Conservation (phyloP, 2,888 invertebrate genomes). For the Troides helena region DNA sequence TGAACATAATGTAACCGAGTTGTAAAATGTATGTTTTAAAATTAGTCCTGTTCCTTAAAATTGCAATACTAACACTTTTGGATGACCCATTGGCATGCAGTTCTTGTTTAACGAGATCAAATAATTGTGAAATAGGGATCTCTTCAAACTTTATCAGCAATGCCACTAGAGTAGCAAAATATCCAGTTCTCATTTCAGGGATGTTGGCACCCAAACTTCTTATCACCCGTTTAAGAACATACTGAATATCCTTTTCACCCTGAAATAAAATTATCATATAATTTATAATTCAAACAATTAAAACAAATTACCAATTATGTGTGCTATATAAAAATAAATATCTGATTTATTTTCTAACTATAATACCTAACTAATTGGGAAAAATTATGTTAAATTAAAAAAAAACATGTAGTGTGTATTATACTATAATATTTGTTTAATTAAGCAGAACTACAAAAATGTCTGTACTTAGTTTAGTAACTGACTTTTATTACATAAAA, state of each 20-base stretch:
- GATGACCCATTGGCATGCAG: slow-evolving; percentile 82
- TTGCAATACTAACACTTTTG: slow-evolving; percentile 81
- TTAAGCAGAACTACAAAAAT: not conserved
- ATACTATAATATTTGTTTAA: too few relatives aligned
- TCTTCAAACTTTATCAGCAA: slow-evolving; percentile 76
- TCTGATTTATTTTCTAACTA: too few relatives aligned
- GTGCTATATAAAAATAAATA: not conserved
- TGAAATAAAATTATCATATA: slow-evolving; percentile 47
- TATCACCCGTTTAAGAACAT: slow-evolving; percentile 84
- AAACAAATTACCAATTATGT: not conserved
- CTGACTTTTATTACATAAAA: not conserved
- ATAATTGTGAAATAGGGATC: slow-evolving; percentile 73
- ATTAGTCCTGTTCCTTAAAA: too few relatives aligned
- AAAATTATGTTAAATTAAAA: too few relatives aligned
- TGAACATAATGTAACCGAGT: too few relatives aligned
- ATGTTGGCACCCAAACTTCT: slow-evolving; percentile 86
- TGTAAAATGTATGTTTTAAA: too few relatives aligned
- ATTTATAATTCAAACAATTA: not conserved
- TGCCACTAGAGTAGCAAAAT: slow-evolving; percentile 84
- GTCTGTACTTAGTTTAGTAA: not conserved
- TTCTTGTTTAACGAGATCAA: slow-evolving; percentile 82
- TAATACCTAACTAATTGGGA: too few relatives aligned
- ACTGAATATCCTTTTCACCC: slow-evolving; percentile 83
- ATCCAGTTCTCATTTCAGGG: slow-evolving; percentile 82
- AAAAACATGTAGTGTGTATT: too few relatives aligned